These are phyloP conservation scores for Crossaster papposus DNA, from an alignment of 53 echinoderm and acorn worm species.

Conservation along the genomic window DNA sequence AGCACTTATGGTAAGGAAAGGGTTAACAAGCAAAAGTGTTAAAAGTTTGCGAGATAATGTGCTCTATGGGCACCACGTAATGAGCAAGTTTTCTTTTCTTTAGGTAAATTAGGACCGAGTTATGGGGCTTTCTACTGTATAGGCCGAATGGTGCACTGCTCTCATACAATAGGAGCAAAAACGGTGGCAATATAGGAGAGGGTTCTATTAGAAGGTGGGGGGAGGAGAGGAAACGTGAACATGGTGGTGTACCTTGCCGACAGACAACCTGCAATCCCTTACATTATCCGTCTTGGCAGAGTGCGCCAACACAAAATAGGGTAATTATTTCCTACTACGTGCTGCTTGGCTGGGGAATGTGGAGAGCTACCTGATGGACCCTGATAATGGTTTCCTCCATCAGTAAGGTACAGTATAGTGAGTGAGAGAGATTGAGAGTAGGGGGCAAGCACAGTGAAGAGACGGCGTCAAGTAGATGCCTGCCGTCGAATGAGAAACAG, in stretches of 20 bases:
- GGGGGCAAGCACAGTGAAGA: conserved; percentile 2
- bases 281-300: conserved; percentile 24
- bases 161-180: not conserved
- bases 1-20: too few species aligned
- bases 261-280: conserved; percentile 6
- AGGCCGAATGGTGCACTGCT: not conserved
- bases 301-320: conserved; percentile 22
- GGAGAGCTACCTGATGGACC: conserved; percentile 27
- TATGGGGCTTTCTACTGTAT: too few species aligned
- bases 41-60: too few species aligned
- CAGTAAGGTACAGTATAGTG: conserved; percentile 28
- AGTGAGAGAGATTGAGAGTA: too few species aligned
- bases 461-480: conserved; percentile 11
- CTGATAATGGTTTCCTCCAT: conserved; percentile 40
- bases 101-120: too few species aligned
- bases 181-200: not conserved
- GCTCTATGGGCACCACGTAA: too few species aligned
- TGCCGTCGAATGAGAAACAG: conserved; percentile 22
- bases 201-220: conserved; percentile 2
- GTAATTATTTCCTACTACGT: conserved; percentile 38
- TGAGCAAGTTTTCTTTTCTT: too few species aligned
- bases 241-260: conserved; percentile 32
- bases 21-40: too few species aligned
- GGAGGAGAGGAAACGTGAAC: conserved; percentile 35
- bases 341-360: not conserved